Base-by-base conservation (phyloP, 2,888 invertebrate species). In the Drosophila stalkeri region DNA sequence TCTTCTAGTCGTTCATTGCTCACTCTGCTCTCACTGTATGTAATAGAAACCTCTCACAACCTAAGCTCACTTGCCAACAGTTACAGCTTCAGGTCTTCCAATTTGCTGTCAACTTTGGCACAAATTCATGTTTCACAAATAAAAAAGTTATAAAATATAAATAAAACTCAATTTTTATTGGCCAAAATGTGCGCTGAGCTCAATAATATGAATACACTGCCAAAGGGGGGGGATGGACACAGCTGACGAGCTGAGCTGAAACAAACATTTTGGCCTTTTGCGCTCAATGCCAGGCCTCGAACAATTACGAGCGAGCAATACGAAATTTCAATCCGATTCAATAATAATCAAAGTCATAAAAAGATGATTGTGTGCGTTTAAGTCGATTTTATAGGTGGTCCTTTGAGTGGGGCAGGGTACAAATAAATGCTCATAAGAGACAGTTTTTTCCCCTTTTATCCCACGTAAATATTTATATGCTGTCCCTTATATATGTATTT, bases 271-370 rank as follows among this genome's bases (percentile, higher is more conserved):
- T 20, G 20, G 14, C 33, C 47, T 20, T 33, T 27, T 27, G 27
- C 27, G 5, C 6, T 37, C 23, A n/a, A n/a, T n/a, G 12, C 59
- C 52, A n/a, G 31, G 33, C 16, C 35, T 54, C 61, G 47, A 78
- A 71, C 69, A 79, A 75, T 75, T 81, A 66, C 57, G 63, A 51
- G 33, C 49, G 44, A 66, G 51, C 33, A 61, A 51, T 51, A 33
- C 49, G 33, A 52, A 74, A 74, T 54, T 56, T 68, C 83, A 69
- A 75, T 75, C 71, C 77, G 75, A 80, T 87, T 90, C 82, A 89
- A 90, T 84, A 91, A 90, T 90, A 91, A 90, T 89, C 84, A 85
- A 84, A 84, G 78, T 81, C 90, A 91, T 90, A 90, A 90, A 90
- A 85, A 72, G 82, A 79, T 83, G 77, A 84, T 90, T 84, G 85